A percentile compares a stretch with the other conserved stretches of the same genome.
Evolutionary conservation across 2,888 invertebrate species (phyloP).

Genomic region (Yponomeuta evonymella): DNA sequence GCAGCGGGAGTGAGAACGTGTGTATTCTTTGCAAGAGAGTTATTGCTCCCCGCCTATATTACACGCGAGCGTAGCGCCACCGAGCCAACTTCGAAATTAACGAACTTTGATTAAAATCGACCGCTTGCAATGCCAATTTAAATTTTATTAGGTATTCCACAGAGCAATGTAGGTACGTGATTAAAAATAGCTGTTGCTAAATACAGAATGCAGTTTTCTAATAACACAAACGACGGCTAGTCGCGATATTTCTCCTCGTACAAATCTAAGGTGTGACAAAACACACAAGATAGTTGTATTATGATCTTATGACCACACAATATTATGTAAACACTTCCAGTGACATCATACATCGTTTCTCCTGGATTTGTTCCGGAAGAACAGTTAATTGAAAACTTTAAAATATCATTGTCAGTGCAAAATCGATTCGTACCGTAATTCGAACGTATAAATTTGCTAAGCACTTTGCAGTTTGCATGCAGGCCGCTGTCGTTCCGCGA

Average conservation of each 20-base stretch:
- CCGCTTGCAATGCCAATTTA: slow-evolving; percentile 40
- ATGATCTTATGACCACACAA: too few relatives aligned
- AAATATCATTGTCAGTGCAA: background rate
- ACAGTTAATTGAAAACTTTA: slow-evolving; percentile 2
- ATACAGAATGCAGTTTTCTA: too few relatives aligned
- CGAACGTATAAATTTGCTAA: background rate
- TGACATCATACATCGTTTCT: background rate
- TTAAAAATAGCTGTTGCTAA: slow-evolving; percentile 4
- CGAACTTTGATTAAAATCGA: slow-evolving; percentile 68
- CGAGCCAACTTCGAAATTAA: slow-evolving; percentile 60
- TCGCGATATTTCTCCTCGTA: too few relatives aligned
- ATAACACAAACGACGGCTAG: too few relatives aligned
- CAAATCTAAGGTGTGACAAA: too few relatives aligned
- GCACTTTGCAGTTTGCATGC: slow-evolving; percentile 11
- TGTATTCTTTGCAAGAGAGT: slow-evolving; percentile 66
- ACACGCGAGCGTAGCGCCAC: slow-evolving; percentile 45
- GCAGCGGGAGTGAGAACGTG: slow-evolving; percentile 58
- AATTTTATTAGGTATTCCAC: slow-evolving; percentile 19
- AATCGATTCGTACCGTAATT: background rate
- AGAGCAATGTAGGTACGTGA: background rate
- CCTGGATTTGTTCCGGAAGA: background rate
- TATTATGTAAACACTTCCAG: too few relatives aligned
- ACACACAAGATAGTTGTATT: too few relatives aligned
- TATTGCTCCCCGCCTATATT: slow-evolving; percentile 62
- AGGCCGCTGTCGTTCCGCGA: background rate